Base-by-base conservation (phyloP, 2,113 vertebrate genomes). In the Camelus dromedarius region DNA sequence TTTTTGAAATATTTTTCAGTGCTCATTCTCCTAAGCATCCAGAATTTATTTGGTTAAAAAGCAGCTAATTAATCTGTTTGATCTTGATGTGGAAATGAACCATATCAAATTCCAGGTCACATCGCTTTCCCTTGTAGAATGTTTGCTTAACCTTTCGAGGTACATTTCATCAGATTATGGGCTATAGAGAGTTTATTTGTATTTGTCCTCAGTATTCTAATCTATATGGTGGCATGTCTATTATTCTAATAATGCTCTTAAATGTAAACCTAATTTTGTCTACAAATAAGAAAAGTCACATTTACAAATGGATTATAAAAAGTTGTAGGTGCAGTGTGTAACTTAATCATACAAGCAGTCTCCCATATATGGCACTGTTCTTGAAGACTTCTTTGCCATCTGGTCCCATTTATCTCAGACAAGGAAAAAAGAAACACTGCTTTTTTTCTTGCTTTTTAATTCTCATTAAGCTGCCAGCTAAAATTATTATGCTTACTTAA, bases 71-170 rank as follows among this genome's bases (percentile, higher is more conserved):
- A 90, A 96, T 93, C 90, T 96, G 93, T 87, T 97, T 97, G 93
- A 86, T 97, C 96, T 72, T 94, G 92, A 93, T 91, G 62, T 97
- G 97, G 92, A 96, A 98, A 94, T 85, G 81, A 96, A 92, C 79
- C 77, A 4, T 81, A 86, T 88, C 84, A 83, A 75, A 69, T 97
- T 96, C 93, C 64, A 94, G 70, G 35, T 82, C 95, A 95, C 18
- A 80, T 67, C 18, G 8, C 69, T 98, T 97, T 97, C 38, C 24
- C 22, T 82, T 7, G 69, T 70, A 90, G 91, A 67, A 75, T 92
- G 96, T 97, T 97, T 97, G 76, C 38, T 93, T 87, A 82, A 88
- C 85, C 66, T 89, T 89, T 87, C 14, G 75, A 96, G 85, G 52
- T 95, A 16, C 83, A 75, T 94, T 96, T 93, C 58, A 85, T 92